These are phyloP conservation scores for Columba janthina DNA, from an alignment of 2,113 vertebrate genomes.

Conservation along the genomic window DNA sequence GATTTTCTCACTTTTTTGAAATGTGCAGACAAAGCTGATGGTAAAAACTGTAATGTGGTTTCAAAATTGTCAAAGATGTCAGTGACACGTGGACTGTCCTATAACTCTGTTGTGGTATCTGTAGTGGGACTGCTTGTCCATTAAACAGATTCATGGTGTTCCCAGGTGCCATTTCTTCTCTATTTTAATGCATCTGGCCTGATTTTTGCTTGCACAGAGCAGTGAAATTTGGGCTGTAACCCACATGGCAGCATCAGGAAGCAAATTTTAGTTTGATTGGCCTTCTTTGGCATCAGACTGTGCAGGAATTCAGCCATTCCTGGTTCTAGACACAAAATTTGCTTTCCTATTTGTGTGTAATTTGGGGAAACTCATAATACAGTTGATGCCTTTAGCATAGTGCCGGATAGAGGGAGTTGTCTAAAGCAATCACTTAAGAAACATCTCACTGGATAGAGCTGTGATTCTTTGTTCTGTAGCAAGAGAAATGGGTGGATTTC, in stretches of 20 bases:
- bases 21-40: neutral
- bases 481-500: neutral
- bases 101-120: neutral
- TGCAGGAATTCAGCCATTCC: neutral
- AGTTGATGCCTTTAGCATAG: neutral
- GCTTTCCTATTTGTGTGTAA: neutral
- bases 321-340: neutral
- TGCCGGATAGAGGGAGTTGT: neutral
- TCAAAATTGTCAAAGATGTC: neutral
- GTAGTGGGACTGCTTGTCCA: neutral
- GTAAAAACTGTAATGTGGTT: neutral
- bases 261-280: slow-evolving; percentile 17
- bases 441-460: neutral
- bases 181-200: neutral
- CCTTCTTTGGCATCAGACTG: neutral
- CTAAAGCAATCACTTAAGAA: neutral
- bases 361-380: neutral
- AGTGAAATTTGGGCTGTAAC: neutral
- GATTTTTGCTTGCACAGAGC: neutral
- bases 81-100: neutral
- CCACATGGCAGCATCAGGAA: neutral
- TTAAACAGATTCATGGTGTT: neutral
- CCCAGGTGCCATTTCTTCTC: neutral
- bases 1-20: neutral
- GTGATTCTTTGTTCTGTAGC: neutral